These are phyloP conservation scores for Enteromius afrohamiltoni DNA, from an alignment of 2,797 vertebrate genomes.

Conservation along the genomic window DNA sequence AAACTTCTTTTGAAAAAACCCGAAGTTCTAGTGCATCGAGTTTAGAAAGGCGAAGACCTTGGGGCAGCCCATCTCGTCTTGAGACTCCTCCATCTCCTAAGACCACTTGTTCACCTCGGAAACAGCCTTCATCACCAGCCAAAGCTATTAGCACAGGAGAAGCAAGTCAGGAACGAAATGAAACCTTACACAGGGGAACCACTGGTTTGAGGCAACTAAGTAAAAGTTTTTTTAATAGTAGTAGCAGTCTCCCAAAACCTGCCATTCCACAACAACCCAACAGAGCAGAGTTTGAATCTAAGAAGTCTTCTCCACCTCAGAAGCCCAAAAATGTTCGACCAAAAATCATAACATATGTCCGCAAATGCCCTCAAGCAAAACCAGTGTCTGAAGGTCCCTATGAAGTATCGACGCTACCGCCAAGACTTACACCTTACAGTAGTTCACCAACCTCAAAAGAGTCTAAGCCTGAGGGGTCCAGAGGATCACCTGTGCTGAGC, in stretches of 20 bases:
- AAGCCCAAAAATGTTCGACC: conserved; percentile 91
- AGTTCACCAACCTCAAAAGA: conserved; percentile 71
- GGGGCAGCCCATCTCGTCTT: conserved; percentile 73
- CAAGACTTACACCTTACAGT: conserved; percentile 69
- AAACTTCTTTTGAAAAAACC: conserved; percentile 69
- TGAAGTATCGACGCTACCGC: conserved; percentile 73
- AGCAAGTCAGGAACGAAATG: conserved; percentile 68
- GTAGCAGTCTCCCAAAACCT: conserved; percentile 82
- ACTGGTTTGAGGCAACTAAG: conserved; percentile 77
- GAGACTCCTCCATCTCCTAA: conserved; percentile 68
- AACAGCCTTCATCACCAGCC: conserved; percentile 72
- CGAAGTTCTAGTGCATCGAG: conserved; percentile 66
- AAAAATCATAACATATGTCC: conserved; percentile 96
- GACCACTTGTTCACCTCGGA: conserved; percentile 73
- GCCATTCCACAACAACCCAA: conserved; percentile 66
- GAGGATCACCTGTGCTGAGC: conserved; percentile 68
- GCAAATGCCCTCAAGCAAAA: conserved; percentile 83
- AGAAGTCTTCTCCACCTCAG: conserved; percentile 69
- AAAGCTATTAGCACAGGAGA: conserved; percentile 67
- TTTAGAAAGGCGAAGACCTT: conserved; percentile 77
- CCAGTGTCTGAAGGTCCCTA: conserved; percentile 70
- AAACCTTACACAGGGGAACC: conserved; percentile 70
- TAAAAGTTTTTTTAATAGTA: conserved; percentile 78
- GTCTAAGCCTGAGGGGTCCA: conserved; percentile 67
- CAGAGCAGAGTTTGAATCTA: conserved; percentile 78